These are phyloP conservation scores for Osedax frankpressi DNA, from an alignment of 2,888 invertebrate species.

Conservation along the genomic window DNA sequence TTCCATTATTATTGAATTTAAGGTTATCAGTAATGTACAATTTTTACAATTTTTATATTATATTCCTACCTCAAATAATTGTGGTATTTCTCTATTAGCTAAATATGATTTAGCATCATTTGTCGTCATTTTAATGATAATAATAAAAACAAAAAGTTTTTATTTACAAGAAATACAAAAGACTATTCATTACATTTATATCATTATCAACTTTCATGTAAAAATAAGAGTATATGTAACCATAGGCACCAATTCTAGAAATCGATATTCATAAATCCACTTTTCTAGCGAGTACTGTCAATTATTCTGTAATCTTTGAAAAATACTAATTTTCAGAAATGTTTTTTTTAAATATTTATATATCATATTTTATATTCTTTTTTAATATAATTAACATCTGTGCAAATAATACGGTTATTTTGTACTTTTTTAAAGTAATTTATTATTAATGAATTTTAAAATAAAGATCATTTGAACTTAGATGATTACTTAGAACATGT, in stretches of 20 bases:
- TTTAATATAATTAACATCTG: no score
- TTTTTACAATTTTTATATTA: not conserved
- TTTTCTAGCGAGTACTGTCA: not conserved
- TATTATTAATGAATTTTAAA: no score
- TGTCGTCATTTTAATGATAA: constrained; percentile 31
- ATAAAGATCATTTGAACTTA: no score
- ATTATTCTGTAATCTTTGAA: no score
- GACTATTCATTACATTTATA: not conserved
- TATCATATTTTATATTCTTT: no score
- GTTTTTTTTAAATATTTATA: no score
- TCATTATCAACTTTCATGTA: not conserved
- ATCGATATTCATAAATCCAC: not conserved
- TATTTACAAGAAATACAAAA: not conserved
- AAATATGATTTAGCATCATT: constrained; percentile 48
- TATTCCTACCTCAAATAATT: constrained; percentile 47
- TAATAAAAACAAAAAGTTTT: not conserved
- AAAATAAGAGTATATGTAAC: not conserved
- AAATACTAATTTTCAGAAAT: no score
- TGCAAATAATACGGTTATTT: no score
- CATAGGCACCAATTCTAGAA: not conserved
- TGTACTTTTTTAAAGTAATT: no score
- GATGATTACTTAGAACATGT: no score
- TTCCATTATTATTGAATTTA: no score
- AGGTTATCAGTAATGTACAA: no score
- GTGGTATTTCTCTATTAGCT: constrained; percentile 46